These are phyloP conservation scores for Peribatodes rhomboidaria DNA, from an alignment of 2,888 invertebrate species.

Conservation along the genomic window DNA sequence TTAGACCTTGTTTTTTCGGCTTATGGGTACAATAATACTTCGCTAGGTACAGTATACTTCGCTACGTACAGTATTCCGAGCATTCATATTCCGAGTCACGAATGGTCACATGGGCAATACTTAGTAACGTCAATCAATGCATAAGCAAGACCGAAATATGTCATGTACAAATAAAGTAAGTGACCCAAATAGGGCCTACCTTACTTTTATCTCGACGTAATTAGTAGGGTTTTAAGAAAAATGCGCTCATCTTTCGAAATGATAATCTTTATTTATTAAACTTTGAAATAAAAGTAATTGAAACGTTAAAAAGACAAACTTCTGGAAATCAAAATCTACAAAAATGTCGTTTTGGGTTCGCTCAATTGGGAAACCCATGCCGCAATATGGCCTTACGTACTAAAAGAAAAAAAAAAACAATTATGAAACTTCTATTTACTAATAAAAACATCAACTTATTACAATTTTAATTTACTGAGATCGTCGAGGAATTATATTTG, in stretches of 20 bases:
- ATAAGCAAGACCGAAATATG: too few relatives aligned
- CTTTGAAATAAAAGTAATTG: slow-evolving; percentile 35
- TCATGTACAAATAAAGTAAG: background rate
- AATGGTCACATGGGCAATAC: too few relatives aligned
- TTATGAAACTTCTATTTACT: slow-evolving; percentile 10
- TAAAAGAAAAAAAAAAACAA: slow-evolving; percentile 32
- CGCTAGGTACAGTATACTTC: too few relatives aligned
- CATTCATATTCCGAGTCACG: too few relatives aligned
- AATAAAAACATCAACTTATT: background rate
- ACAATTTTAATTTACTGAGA: slow-evolving; percentile 14
- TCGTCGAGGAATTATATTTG: slow-evolving; percentile 17
- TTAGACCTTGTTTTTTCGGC: too few relatives aligned
- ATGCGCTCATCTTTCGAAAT: slow-evolving; percentile 37
- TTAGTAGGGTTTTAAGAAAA: slow-evolving; percentile 28
- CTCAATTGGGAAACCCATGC: slow-evolving; percentile 43
- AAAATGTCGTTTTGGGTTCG: slow-evolving; percentile 39
- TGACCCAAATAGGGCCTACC: slow-evolving; percentile 7
- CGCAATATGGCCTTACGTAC: slow-evolving; percentile 47
- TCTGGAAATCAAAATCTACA: slow-evolving; percentile 47
- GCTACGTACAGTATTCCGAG: too few relatives aligned
- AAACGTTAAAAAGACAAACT: slow-evolving; percentile 39
- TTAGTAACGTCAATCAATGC: too few relatives aligned
- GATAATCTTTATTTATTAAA: slow-evolving; percentile 38
- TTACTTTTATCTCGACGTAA: slow-evolving; percentile 3
- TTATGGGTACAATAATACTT: too few relatives aligned